phyloP scores from a whole-genome alignment of 2,797 vertebrate species.

The Otus scops region DNA sequence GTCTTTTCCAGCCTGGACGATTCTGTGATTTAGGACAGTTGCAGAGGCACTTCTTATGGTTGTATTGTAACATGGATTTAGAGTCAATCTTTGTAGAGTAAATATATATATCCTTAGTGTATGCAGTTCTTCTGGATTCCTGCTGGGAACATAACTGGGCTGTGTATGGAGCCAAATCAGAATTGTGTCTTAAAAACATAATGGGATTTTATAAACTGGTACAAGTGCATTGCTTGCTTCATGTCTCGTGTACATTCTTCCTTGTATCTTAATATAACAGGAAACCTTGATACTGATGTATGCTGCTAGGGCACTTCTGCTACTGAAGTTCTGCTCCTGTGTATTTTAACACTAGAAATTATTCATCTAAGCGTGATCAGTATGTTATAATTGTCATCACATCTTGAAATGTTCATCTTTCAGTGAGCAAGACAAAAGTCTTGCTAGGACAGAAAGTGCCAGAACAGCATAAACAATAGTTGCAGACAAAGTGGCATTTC shows the following conservation, averaged over 20 bases:
- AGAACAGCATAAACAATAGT: background rate
- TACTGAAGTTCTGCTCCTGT: background rate
- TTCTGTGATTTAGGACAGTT: background rate
- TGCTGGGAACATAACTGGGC: background rate
- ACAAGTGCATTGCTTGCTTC: background rate
- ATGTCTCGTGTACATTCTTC: background rate
- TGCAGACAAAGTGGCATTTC: background rate
- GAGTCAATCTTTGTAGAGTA: background rate
- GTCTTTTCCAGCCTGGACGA: no score
- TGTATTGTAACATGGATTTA: background rate
- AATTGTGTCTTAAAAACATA: background rate
- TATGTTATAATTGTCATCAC: background rate
- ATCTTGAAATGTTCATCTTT: background rate
- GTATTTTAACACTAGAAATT: background rate
- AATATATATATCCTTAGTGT: background rate
- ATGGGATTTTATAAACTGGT: background rate
- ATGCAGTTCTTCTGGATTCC: background rate
- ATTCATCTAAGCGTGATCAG: background rate
- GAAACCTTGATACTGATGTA: background rate
- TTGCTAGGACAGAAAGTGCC: background rate
- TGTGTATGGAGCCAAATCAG: background rate
- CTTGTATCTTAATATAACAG: background rate
- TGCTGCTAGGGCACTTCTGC: background rate
- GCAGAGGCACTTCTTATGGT: background rate
- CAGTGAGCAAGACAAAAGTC: background rate